These are phyloP conservation scores for Tiliqua scincoides DNA, from an alignment of 2,113 vertebrate species.

Conservation along the genomic window DNA sequence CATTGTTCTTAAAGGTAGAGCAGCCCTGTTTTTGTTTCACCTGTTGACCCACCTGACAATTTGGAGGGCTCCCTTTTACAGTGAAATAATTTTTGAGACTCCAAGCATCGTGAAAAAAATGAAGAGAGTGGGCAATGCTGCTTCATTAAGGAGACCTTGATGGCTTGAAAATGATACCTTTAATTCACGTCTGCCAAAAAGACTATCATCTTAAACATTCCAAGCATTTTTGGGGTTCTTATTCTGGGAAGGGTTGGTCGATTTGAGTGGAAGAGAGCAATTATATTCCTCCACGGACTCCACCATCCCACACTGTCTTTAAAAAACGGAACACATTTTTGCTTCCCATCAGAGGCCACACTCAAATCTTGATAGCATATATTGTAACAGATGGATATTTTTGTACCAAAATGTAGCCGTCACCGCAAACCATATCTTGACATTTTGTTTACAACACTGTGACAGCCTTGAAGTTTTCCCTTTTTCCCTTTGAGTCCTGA, in stretches of 20 bases:
- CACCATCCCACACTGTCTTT: constrained; percentile 32
- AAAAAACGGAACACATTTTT: constrained; percentile 4
- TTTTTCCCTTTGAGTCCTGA: neutral
- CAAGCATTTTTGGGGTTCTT: accelerated
- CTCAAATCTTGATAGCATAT: constrained; percentile 35
- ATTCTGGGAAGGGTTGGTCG: neutral
- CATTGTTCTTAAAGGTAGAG: neutral
- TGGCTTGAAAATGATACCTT: constrained; percentile 8
- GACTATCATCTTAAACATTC: constrained; percentile 28
- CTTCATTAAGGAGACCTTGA: neutral
- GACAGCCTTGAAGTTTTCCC: constrained; percentile 13
- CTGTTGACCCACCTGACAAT: neutral
- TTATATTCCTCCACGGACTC: neutral
- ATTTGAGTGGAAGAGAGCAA: neutral
- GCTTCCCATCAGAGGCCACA: constrained; percentile 29
- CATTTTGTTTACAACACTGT: constrained; percentile 38
- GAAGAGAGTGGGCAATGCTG: neutral
- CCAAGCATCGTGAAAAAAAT: neutral
- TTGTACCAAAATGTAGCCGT: constrained; percentile 44
- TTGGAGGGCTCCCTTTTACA: neutral
- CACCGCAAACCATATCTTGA: constrained; percentile 39
- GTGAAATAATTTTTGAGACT: neutral
- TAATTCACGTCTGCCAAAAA: constrained; percentile 5
- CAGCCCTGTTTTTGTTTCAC: neutral
- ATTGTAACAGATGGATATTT: constrained; percentile 30